Evolutionary conservation across 35 echinoderm and acorn worm species (phyloP), one percentile per base, ranked within the genome.

Genomic region (Strongylocentrotus purpuratus): DNA sequence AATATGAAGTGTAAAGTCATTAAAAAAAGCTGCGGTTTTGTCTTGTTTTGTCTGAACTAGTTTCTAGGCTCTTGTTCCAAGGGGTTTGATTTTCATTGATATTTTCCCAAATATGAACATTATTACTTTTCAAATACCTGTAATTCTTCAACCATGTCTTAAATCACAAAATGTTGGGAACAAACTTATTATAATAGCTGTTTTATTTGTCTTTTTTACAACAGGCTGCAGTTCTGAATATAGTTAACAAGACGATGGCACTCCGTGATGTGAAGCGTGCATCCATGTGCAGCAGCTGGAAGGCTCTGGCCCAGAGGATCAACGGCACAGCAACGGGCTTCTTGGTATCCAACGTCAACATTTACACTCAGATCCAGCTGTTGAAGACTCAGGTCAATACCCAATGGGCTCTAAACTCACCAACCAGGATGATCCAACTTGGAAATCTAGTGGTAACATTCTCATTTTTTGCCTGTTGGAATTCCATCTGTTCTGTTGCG

Each of bases 291-390:
- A 47, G 22, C 31, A 33, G 46, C 33, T 87, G 46, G 87, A 46
- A 32, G 94, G 31, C 22, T 3, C 22, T 95, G 14, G 32, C 71
- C 22, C 33, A 47, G 18, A 85, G 35, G 45, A 12, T 90, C 86
- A 32, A 46, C 31, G 22, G 33, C 25, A 87, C 78, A 31, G 28
- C 8, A 48, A 46, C 45, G 0, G 46, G 59, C 47, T 95, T 95
- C 48, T 6, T 95, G 33, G 32, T 31, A 17, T 55, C 78, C 85
- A 95, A 95, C 86, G 41, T 85, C 0, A 47, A 95, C 94, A 48
- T 58, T 20, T 55, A 88, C 13, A 55, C 33, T 46, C 12, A 28
- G 32, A 46, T 46, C 12, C 32, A 45, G 33, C 31, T 89, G 32
- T 28, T 89, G 87, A 89, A 89, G 87, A 89, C 87, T n/a, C 32